A percentile compares a stretch with the other conserved stretches of the same genome.
These are phyloP conservation scores for Polypterus bichir DNA, from an alignment of 2,113 vertebrate species.

Conservation along the genomic window DNA sequence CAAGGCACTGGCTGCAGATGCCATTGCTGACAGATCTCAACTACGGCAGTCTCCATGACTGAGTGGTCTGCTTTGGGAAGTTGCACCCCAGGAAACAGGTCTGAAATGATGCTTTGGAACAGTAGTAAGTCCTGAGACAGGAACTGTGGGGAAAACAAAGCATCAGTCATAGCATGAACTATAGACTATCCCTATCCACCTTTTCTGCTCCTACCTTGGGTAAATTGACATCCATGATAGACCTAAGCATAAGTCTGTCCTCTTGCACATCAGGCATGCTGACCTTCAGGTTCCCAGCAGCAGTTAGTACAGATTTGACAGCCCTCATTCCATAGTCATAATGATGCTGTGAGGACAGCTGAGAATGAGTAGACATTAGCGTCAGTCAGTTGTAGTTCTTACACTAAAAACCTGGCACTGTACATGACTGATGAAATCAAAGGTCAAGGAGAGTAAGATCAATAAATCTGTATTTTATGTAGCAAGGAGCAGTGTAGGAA, in stretches of 20 bases:
- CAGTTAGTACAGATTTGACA: slow-evolving; percentile 33
- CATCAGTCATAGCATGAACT: no score
- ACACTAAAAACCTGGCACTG: no score
- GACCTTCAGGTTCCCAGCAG: slow-evolving; percentile 39
- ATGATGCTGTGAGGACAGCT: slow-evolving; percentile 30
- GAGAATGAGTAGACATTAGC: neutral
- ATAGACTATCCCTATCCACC: neutral
- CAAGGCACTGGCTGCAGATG: slow-evolving; percentile 33
- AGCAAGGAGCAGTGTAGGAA: no score
- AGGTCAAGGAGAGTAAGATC: no score
- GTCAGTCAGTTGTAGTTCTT: no score
- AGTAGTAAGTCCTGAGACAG: slow-evolving; percentile 31
- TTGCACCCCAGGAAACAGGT: slow-evolving; percentile 36
- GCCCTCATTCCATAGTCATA: slow-evolving; percentile 27
- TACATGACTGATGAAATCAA: no score
- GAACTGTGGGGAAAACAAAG: slow-evolving; percentile 12
- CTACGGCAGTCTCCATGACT: slow-evolving; percentile 32
- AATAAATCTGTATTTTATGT: no score
- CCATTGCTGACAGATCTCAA: slow-evolving; percentile 50
- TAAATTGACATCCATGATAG: slow-evolving; percentile 30
- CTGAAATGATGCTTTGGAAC: slow-evolving; percentile 42
- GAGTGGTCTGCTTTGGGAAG: slow-evolving; percentile 27
- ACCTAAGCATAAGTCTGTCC: slow-evolving; percentile 21
- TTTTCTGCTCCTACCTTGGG: slow-evolving; percentile 28
- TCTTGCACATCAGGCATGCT: slow-evolving; percentile 28